Evolutionary conservation across 2,797 vertebrate species (phyloP).

Genomic region (Lophius americanus): DNA sequence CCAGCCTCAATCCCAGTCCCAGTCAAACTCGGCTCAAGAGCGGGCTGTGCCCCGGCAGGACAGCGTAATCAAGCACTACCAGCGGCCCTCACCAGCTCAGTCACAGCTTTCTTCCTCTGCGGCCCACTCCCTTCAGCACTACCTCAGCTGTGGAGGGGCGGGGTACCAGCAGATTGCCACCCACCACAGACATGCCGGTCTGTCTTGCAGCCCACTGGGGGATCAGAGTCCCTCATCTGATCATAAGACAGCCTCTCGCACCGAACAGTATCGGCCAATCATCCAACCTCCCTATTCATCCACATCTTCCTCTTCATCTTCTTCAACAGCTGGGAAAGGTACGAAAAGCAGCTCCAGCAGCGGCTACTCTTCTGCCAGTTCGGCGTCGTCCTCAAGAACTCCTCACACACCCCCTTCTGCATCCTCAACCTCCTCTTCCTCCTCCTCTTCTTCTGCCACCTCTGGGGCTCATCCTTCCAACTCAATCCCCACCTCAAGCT

Average conservation of each 20-base stretch:
- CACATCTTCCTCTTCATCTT: constrained; percentile 79
- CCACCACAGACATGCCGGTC: constrained; percentile 86
- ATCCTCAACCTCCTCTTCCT: constrained; percentile 85
- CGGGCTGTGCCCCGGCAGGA: constrained; percentile 93
- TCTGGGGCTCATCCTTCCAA: constrained; percentile 83
- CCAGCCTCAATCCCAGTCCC: constrained; percentile 79
- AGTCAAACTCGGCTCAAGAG: constrained; percentile 87
- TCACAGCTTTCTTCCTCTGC: constrained; percentile 87
- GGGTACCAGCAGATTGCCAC: constrained; percentile 89
- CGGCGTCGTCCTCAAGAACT: constrained; percentile 83
- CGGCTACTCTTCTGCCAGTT: constrained; percentile 88
- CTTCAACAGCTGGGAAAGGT: constrained; percentile 80
- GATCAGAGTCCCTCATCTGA: constrained; percentile 89
- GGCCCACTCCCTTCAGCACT: constrained; percentile 92
- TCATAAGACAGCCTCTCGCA: constrained; percentile 77
- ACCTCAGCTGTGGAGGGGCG: constrained; percentile 91
- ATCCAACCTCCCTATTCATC: constrained; percentile 89
- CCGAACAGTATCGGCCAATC: constrained; percentile 89
- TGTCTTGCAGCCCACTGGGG: constrained; percentile 91
- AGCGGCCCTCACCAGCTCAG: constrained; percentile 89
- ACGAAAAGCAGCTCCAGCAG: constrained; percentile 85
- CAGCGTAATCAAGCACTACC: constrained; percentile 96
- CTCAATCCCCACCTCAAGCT: constrained; percentile 80
- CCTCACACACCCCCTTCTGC: constrained; percentile 86
- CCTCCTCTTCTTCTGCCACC: constrained; percentile 87